These are phyloP conservation scores for Hymenochirus boettgeri DNA, from an alignment of 2,113 vertebrate species.

Conservation along the genomic window DNA sequence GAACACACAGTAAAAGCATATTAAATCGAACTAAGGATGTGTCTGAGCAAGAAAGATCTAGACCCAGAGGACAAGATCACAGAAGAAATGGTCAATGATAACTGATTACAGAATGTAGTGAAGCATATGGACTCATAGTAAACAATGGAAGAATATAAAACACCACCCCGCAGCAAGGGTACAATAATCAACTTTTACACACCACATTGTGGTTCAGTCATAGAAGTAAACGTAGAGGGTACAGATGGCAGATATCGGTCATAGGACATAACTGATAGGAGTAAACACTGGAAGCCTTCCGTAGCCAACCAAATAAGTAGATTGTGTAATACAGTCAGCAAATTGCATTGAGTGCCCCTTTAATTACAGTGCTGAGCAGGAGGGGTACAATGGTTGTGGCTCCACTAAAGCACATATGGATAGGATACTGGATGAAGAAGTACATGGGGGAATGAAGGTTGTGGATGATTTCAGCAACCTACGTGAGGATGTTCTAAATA, in stretches of 20 bases:
- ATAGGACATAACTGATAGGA: constrained; percentile 48
- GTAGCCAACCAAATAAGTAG: not conserved
- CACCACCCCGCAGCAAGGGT: not conserved
- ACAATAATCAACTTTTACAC: not conserved
- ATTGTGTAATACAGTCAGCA: constrained; percentile 35
- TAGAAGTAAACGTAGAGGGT: not conserved
- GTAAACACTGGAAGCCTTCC: constrained; percentile 21
- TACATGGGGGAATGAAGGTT: constrained; percentile 14
- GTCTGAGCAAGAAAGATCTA: not conserved
- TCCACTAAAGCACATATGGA: not conserved
- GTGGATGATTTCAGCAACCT: not conserved
- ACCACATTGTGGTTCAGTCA: not conserved
- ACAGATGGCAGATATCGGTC: constrained; percentile 18
- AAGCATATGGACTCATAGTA: not conserved
- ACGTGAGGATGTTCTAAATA: constrained; percentile 18
- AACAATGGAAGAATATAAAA: not conserved
- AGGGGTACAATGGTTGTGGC: constrained; percentile 41
- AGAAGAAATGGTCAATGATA: constrained; percentile 24
- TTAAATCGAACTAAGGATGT: not conserved
- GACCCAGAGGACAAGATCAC: not conserved
- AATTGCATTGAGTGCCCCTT: constrained; percentile 37
- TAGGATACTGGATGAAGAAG: not conserved
- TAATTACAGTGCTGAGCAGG: constrained; percentile 42
- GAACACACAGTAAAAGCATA: not conserved
- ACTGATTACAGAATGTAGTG: constrained; percentile 6